These are phyloP conservation scores for Stercorarius parasiticus DNA, from an alignment of 2,113 vertebrate species.

Conservation along the genomic window DNA sequence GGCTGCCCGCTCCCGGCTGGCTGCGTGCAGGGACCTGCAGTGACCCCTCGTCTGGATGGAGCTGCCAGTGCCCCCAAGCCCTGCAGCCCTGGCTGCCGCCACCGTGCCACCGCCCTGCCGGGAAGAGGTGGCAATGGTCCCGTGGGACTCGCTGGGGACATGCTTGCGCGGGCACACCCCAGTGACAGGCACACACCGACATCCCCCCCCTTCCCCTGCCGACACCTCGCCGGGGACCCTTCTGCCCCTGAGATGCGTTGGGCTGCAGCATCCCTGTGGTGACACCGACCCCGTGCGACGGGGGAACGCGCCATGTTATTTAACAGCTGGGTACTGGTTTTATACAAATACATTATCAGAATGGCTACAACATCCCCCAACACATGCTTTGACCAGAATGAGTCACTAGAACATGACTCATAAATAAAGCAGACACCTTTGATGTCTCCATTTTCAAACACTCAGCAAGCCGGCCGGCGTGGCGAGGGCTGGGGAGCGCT, in stretches of 20 bases:
- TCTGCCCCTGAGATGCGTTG: background rate
- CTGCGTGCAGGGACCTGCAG: background rate
- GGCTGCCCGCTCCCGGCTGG: background rate
- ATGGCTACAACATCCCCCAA: background rate
- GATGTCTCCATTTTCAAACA: background rate
- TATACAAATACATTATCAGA: background rate
- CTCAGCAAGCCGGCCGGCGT: background rate
- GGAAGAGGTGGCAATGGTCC: background rate
- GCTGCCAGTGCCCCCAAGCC: background rate
- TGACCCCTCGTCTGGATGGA: background rate
- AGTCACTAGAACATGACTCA: background rate
- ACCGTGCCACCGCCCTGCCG: fast-evolving
- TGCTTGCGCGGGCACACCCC: background rate
- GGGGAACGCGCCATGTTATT: fast-evolving
- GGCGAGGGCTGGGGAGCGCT: background rate
- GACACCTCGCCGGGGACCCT: background rate
- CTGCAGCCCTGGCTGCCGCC: background rate
- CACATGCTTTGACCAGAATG: background rate
- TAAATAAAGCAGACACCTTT: background rate
- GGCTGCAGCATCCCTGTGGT: background rate
- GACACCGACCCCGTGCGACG: background rate
- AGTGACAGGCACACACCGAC: background rate
- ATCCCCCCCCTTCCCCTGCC: too few species aligned
- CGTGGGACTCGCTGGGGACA: background rate
- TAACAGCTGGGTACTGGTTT: background rate